phyloP scores from a whole-genome alignment of 2,797 vertebrate genomes.

The Myotis findleyi region DNA sequence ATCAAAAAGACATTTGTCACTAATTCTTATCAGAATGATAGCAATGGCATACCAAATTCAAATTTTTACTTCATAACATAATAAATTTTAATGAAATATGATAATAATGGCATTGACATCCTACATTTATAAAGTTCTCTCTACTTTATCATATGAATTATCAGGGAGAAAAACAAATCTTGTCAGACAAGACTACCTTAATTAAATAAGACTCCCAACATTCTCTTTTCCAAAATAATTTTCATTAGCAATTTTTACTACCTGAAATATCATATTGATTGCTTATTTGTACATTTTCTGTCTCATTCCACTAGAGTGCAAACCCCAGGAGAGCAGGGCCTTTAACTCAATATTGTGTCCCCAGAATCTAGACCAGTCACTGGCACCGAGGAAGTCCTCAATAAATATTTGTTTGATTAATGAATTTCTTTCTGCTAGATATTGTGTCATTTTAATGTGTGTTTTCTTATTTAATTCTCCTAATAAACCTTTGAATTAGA shows the following conservation, averaged over 20 bases:
- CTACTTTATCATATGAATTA: not conserved
- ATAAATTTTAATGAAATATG: not conserved
- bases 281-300: not conserved
- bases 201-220: not conserved
- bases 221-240: not conserved
- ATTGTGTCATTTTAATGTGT: not conserved
- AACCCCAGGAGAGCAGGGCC: not conserved
- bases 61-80: not conserved
- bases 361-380: not conserved
- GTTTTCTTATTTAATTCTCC: not conserved
- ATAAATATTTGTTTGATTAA: not conserved
- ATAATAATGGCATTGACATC: not conserved
- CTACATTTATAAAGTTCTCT: not conserved
- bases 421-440: not conserved
- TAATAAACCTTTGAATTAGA: not conserved
- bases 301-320: not conserved
- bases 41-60: not conserved
- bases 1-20: not conserved
- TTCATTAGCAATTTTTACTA: not conserved
- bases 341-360: not conserved
- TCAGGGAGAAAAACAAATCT: not conserved
- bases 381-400: not conserved
- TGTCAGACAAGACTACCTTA: not conserved
- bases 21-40: conserved; percentile 32
- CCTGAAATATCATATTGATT: not conserved